Conservation (phyloP, 2,797 vertebrate genomes). For the Gymnoscopelus microlampas region DNA sequence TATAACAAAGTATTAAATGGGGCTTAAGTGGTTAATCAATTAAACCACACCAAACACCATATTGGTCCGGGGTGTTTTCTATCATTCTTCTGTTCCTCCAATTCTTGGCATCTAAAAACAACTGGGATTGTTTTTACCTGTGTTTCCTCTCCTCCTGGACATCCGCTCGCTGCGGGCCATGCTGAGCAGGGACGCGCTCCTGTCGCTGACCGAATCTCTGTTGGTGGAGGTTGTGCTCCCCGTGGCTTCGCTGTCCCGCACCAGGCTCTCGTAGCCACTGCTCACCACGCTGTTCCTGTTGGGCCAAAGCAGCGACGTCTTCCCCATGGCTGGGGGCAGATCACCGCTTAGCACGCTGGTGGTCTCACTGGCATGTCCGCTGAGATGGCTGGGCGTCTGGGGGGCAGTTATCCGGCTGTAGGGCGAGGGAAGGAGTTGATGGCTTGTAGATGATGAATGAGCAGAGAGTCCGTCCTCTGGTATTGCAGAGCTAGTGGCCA, state of each 20-base stretch:
- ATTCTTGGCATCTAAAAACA: no score
- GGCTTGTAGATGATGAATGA: neutral
- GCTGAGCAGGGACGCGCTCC: conserved; percentile 83
- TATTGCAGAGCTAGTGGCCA: conserved; percentile 6
- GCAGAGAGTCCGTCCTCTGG: conserved; percentile 69
- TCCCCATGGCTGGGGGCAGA: conserved; percentile 96
- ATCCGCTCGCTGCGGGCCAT: conserved; percentile 83
- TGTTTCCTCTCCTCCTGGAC: conserved; percentile 86
- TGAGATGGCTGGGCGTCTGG: conserved; percentile 85
- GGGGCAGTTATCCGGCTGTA: conserved; percentile 95
- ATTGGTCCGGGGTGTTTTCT: no score
- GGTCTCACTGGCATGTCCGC: conserved; percentile 91
- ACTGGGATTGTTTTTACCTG: conserved; percentile 75
- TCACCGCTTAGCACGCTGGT: conserved; percentile 93
- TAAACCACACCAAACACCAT: no score
- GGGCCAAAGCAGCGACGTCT: conserved; percentile 92
- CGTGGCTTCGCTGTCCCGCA: conserved; percentile 93
- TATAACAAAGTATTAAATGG: no score
- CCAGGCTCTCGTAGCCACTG: conserved; percentile 96
- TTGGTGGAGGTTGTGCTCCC: conserved; percentile 82
- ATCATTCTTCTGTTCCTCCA: no score
- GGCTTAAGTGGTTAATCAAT: no score
- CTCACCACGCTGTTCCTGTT: conserved; percentile 89
- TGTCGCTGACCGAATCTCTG: conserved; percentile 92
- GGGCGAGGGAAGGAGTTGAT: conserved; percentile 86